Evolutionary conservation across 2,113 vertebrate species (phyloP).

Genomic region (Scalopus aquaticus): DNA sequence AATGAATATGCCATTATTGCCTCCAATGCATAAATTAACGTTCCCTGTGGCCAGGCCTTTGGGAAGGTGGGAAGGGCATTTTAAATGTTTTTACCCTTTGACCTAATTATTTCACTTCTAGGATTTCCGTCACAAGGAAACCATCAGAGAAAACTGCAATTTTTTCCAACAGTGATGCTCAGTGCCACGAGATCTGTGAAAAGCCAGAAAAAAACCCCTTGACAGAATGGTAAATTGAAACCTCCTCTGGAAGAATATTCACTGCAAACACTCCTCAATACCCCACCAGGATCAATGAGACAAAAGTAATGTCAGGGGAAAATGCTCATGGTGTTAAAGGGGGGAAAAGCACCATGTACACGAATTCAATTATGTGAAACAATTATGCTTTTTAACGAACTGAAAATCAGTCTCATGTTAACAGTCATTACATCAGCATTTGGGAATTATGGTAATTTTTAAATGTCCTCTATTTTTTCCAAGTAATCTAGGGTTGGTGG

Average conservation of each 20-base stretch:
- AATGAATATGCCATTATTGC: background rate
- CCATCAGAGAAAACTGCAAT: background rate
- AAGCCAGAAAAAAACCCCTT: background rate
- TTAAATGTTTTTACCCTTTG: background rate
- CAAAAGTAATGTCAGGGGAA: background rate
- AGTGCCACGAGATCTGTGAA: background rate
- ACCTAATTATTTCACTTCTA: background rate
- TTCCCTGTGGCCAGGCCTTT: background rate
- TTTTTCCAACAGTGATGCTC: accelerated
- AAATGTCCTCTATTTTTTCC: background rate
- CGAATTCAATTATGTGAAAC: background rate
- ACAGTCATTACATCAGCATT: background rate
- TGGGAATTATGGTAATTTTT: background rate
- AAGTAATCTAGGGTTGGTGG: background rate
- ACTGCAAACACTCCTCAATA: accelerated
- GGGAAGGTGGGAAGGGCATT: background rate
- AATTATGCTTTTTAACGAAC: background rate
- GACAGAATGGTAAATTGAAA: background rate
- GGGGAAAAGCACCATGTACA: background rate
- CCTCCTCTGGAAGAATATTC: accelerated
- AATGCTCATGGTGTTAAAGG: background rate
- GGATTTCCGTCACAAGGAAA: background rate
- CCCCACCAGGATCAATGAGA: background rate
- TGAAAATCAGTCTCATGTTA: background rate
- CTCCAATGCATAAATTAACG: background rate